A percentile compares a stretch with the other conserved stretches of the same genome.
These are phyloP conservation scores for Noturus placidus DNA, from an alignment of 2,113 vertebrate genomes.

Conservation along the genomic window DNA sequence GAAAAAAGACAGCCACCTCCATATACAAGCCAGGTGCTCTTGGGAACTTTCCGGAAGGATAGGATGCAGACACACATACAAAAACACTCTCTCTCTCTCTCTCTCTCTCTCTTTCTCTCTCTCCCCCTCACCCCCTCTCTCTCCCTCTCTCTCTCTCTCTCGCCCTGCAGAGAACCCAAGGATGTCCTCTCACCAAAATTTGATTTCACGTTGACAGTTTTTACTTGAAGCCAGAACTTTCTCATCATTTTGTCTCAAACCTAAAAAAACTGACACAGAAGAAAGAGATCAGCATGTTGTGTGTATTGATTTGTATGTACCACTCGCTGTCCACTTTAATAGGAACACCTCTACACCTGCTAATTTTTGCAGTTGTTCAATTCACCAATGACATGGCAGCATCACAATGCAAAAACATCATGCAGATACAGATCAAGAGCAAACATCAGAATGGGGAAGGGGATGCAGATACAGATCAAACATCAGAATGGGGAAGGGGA, in stretches of 20 bases:
- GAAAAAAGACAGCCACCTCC: slow-evolving; percentile 68
- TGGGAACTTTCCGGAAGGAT: slow-evolving; percentile 26
- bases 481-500: no score
- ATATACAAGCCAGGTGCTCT: slow-evolving; percentile 47
- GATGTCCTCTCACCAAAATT: slow-evolving; percentile 19
- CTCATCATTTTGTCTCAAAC: not conserved
- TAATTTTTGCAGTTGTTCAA: not conserved
- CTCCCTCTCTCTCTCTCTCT: no score
- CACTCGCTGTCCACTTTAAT: not conserved
- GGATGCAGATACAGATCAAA: no score
- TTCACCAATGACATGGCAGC: no score
- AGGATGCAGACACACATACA: not conserved
- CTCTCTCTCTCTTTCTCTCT: no score
- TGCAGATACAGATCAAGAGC: no score
- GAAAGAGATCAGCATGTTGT: not conserved
- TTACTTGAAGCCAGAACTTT: not conserved
- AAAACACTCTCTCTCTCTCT: no score
- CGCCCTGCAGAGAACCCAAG: not conserved
- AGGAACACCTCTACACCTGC: not conserved
- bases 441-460: no score
- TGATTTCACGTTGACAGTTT: slow-evolving; percentile 14
- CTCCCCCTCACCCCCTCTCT: not conserved
- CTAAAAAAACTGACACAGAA: not conserved
- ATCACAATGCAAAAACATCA: no score
- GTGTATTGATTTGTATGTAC: not conserved